These are phyloP conservation scores for Xylocopa sonorina DNA, from an alignment of 1,140 invertebrate genomes.

Conservation along the genomic window DNA sequence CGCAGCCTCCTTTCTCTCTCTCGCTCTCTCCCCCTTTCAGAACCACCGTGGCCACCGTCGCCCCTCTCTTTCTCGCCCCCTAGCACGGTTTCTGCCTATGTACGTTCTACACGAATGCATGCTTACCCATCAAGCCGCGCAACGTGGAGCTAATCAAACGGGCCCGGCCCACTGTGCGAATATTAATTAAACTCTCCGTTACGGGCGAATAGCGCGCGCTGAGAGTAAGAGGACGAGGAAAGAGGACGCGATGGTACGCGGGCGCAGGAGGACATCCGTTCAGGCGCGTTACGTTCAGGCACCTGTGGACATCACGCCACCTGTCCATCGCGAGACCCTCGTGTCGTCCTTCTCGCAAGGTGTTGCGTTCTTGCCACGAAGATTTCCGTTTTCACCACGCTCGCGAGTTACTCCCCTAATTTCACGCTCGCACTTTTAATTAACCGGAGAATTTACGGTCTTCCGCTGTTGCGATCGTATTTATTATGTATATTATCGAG, in stretches of 20 bases:
- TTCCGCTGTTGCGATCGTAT: no score
- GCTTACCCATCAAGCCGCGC: slow-evolving; percentile 74
- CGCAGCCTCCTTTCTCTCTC: slow-evolving; percentile 14
- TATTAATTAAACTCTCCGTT: slow-evolving; percentile 79
- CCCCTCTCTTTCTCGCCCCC: slow-evolving; percentile 38
- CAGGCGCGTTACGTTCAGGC: slow-evolving; percentile 31
- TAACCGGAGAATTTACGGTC: no score
- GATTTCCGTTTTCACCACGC: background rate
- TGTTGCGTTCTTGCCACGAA: background rate
- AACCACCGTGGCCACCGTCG: no score
- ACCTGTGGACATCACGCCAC: slow-evolving; percentile 38
- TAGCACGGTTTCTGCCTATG: slow-evolving; percentile 43
- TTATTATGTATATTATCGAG: no score
- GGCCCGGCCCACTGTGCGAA: slow-evolving; percentile 74
- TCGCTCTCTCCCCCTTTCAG: slow-evolving; percentile 27
- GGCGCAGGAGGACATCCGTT: slow-evolving; percentile 40
- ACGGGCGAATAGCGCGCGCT: slow-evolving; percentile 71
- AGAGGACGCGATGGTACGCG: slow-evolving; percentile 38
- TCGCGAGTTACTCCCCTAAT: no score
- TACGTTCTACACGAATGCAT: slow-evolving; percentile 71
- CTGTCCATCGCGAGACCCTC: slow-evolving; percentile 21
- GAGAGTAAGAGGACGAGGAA: slow-evolving; percentile 55
- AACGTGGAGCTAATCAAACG: slow-evolving; percentile 77
- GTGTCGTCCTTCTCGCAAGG: background rate
- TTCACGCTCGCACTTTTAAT: no score